phyloP scores from a whole-genome alignment of 2,888 invertebrate species.

The Papilio elwesi region DNA sequence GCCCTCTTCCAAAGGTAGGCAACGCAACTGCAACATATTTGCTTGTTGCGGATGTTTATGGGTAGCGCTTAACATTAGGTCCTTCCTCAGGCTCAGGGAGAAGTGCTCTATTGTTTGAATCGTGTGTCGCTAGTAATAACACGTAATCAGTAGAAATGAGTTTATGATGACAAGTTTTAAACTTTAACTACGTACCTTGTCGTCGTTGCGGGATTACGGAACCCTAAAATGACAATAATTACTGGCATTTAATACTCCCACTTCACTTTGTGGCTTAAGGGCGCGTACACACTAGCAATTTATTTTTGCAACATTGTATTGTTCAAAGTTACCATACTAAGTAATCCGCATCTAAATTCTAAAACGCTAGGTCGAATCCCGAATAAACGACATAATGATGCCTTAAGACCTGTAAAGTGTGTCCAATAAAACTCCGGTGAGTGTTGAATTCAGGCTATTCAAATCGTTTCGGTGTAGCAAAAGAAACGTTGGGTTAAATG shows the following conservation, averaged over 20 bases:
- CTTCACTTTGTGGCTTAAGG: conserved; percentile 41
- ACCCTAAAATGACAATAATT: conserved; percentile 64
- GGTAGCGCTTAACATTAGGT: no score
- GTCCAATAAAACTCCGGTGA: no score
- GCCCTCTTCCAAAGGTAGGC: no score
- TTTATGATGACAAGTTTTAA: conserved; percentile 51
- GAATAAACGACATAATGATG: conserved; percentile 32
- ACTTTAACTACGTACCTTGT: conserved; percentile 47
- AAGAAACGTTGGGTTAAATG: no score
- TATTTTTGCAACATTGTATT: conserved; percentile 20
- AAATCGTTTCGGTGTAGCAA: no score
- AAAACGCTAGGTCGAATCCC: not conserved
- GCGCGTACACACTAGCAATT: conserved; percentile 41
- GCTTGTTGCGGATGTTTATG: no score
- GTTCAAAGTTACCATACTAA: not conserved
- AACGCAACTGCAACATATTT: no score
- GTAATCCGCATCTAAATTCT: not conserved
- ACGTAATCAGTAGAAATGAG: conserved; percentile 6
- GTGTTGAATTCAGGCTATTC: no score
- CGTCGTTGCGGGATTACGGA: conserved; percentile 47
- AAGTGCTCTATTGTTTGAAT: not conserved
- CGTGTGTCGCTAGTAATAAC: not conserved
- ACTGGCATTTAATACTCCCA: conserved; percentile 55
- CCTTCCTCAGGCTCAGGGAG: no score
- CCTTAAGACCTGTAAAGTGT: no score